These are phyloP conservation scores for Pristiophorus japonicus DNA, from an alignment of 2,113 vertebrate genomes.

Conservation along the genomic window DNA sequence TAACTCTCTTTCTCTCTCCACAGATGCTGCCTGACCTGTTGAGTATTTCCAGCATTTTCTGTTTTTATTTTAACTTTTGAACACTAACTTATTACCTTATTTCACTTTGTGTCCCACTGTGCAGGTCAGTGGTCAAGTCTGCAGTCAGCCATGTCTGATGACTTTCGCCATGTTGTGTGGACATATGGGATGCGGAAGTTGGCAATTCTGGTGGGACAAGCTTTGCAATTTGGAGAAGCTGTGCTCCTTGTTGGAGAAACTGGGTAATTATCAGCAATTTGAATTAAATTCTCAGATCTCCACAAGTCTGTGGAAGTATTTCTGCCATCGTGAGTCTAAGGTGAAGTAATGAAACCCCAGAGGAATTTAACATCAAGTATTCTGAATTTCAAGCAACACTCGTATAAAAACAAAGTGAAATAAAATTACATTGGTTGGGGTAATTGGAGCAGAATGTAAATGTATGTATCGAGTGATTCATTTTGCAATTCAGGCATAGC, in stretches of 20 bases:
- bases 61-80: not conserved
- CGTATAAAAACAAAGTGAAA: not conserved
- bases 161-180: constrained; percentile 87
- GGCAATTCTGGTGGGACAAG: constrained; percentile 78
- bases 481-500: no score
- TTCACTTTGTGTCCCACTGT: constrained; percentile 40
- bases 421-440: no score
- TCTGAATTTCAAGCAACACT: not conserved
- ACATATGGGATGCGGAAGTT: constrained; percentile 77
- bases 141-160: constrained; percentile 60
- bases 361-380: not conserved
- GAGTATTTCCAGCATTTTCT: no score
- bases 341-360: not conserved
- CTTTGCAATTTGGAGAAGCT: constrained; percentile 82
- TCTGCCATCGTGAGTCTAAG: not conserved
- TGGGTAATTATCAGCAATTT: constrained; percentile 61
- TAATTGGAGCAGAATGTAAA: no score
- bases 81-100: constrained; percentile 39
- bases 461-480: no score
- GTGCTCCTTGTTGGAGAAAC: constrained; percentile 90
- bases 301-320: not conserved
- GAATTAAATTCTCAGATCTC: not conserved
- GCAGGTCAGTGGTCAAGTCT: constrained; percentile 56
- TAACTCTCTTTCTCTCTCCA: no score
- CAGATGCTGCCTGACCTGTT: no score